Conservation (phyloP, 2,888 invertebrate genomes). For the Crematogaster levior region DNA sequence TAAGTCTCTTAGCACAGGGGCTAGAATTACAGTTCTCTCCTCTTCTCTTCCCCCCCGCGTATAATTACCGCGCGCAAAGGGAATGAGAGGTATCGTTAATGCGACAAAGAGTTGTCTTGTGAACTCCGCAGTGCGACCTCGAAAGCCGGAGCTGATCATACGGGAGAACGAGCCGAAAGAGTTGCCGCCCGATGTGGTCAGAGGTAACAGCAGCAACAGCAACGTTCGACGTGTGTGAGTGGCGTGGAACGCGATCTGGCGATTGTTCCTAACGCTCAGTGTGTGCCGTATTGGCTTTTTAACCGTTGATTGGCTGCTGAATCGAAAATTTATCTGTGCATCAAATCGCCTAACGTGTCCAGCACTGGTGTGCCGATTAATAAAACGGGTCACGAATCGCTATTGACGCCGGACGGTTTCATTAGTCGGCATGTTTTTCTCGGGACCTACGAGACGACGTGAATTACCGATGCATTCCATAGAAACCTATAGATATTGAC, state of each 20-base stretch:
- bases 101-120: constrained; percentile 73
- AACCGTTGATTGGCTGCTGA: constrained; percentile 18
- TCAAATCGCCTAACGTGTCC: constrained; percentile 15
- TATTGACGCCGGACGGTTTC: not conserved
- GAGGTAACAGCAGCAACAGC: constrained; percentile 88
- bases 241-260: constrained; percentile 49
- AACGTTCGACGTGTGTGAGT: constrained; percentile 46
- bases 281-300: constrained; percentile 55
- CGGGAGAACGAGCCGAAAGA: constrained; percentile 96
- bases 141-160: constrained; percentile 95
- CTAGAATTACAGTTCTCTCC: constrained; percentile 34
- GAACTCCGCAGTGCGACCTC: constrained; percentile 87
- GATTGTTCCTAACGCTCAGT: constrained; percentile 58
- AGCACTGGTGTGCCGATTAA: constrained; percentile 6
- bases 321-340: constrained; percentile 36
- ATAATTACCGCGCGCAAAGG: constrained; percentile 54
- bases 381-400: not conserved
- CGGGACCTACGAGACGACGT: not conserved
- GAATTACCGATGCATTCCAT: not conserved
- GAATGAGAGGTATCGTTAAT: constrained; percentile 70
- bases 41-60: constrained; percentile 10
- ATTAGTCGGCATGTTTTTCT: not conserved
- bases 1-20: constrained; percentile 3
- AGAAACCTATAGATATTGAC: no score
- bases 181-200: constrained; percentile 96